Conservation (phyloP, 2,797 vertebrate species). For the Luscinia megarhynchos region DNA sequence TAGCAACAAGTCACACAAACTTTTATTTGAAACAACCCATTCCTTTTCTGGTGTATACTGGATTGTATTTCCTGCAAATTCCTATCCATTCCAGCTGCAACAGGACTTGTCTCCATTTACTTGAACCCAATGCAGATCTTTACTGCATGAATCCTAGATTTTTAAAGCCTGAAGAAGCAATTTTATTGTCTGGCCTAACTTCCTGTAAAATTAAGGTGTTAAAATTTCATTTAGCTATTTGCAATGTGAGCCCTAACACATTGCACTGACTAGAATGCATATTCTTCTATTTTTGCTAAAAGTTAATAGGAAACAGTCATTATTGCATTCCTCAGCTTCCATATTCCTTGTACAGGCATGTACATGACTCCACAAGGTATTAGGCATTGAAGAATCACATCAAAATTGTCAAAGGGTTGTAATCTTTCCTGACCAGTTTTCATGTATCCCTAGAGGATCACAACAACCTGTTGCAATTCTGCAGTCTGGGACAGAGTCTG, state of each 20-base stretch:
- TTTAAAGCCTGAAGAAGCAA: neutral
- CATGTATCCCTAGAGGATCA: neutral
- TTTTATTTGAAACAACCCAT: constrained; percentile 65
- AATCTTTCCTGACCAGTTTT: neutral
- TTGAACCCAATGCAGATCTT: neutral
- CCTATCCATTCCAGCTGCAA: constrained; percentile 34
- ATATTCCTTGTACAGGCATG: neutral
- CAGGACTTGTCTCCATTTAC: neutral
- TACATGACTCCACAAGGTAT: neutral
- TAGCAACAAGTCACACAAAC: constrained; percentile 46
- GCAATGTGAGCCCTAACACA: neutral
- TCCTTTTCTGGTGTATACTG: constrained; percentile 51
- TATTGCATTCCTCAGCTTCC: neutral
- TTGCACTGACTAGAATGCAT: neutral
- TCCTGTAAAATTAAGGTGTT: neutral
- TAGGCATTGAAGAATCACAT: neutral
- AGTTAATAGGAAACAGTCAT: neutral
- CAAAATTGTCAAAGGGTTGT: neutral
- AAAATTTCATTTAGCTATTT: neutral
- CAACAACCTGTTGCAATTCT: fast-evolving
- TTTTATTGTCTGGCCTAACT: neutral
- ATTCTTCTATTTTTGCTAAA: neutral
- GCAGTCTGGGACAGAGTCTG: no score
- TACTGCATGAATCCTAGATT: neutral
- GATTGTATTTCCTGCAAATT: constrained; percentile 28